Evolutionary conservation across 2,888 invertebrate species (phyloP), one percentile per base, ranked within the genome.

Genomic region (Leucania comma): DNA sequence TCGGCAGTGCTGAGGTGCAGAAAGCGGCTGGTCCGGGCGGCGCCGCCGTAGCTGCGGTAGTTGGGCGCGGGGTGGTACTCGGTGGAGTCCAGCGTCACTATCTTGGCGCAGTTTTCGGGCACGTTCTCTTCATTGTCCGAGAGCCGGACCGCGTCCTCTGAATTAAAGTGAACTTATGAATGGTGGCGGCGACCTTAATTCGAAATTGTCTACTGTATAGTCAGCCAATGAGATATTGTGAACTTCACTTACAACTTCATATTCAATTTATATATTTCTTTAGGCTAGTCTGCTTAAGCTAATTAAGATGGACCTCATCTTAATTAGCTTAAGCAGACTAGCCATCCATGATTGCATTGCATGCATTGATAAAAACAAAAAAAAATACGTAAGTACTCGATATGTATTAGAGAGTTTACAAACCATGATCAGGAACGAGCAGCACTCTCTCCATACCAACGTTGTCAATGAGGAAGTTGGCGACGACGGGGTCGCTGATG

Each of bases 381-480:
- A 35, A 35, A 35, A 35, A 24, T 5, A 14, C 4, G 24, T 12
- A 12, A 14, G 24, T 9, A 51, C 24, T 48, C 2, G 24, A 24
- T 5, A 51, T 24, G 17, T 51, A 14, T 12, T 38, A 29, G 14
- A 38, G 14, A 38, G 38, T 38, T 38, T 14, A 54, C 86, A 83
- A 48, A 95, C 95, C 93, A 50, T 97, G 97, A 5, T 97, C 96
- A 3, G 97, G 97, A 75, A 99, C 98, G 29, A 99, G 95, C 70
- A 99, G 93, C 42, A 98, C 96, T 60, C 96, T 96, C 94, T 99
- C 99, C 63, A 98, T 95, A 58, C 93, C 91, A 14, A 96, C 86
- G 88, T 97, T 97, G 95, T 99, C 99, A 68, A 99, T 98, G 42
- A 99, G 96, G 89, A 97, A 97, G 96, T 99, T 99, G 83, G 97